phyloP scores from a whole-genome alignment of 2,888 invertebrate species.

The Diaperis boleti region DNA sequence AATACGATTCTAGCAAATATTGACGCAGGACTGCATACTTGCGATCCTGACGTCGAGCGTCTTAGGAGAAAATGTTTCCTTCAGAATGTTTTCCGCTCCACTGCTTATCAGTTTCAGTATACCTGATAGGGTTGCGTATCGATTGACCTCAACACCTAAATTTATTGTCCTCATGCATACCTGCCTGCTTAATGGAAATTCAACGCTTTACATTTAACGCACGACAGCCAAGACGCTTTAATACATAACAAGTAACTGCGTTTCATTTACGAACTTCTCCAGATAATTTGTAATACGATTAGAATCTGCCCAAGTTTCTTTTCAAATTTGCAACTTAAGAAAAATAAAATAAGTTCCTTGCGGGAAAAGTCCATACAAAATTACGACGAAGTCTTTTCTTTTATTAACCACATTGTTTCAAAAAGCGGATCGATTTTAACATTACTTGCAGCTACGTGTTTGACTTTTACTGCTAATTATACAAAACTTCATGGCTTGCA shows the following conservation, averaged over 20 bases:
- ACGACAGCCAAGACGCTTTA: conserved; percentile 12
- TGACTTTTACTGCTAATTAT: too few species aligned
- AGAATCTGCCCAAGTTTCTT: neutral
- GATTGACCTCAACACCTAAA: conserved; percentile 35
- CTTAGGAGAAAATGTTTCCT: conserved; percentile 26
- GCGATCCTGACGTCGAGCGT: conserved; percentile 16
- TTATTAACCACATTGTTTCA: too few species aligned
- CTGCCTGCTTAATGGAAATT: conserved; percentile 23
- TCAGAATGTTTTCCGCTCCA: conserved; percentile 32
- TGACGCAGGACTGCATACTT: conserved; percentile 32
- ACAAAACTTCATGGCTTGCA: too few species aligned
- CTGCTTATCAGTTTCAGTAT: conserved; percentile 35
- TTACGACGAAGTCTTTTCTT: too few species aligned
- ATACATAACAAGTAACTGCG: conserved; percentile 8
- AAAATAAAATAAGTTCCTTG: too few species aligned
- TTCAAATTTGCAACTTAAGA: neutral
- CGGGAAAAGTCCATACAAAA: too few species aligned
- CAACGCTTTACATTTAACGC: conserved; percentile 11
- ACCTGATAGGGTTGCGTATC: conserved; percentile 39
- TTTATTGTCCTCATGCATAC: conserved; percentile 34
- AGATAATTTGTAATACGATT: neutral
- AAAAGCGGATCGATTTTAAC: too few species aligned
- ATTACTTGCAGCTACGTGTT: too few species aligned
- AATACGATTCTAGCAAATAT: conserved; percentile 22
- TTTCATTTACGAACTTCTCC: neutral